These are phyloP conservation scores for Melinopterus prodromus DNA, from an alignment of 2,888 invertebrate species.

Conservation along the genomic window DNA sequence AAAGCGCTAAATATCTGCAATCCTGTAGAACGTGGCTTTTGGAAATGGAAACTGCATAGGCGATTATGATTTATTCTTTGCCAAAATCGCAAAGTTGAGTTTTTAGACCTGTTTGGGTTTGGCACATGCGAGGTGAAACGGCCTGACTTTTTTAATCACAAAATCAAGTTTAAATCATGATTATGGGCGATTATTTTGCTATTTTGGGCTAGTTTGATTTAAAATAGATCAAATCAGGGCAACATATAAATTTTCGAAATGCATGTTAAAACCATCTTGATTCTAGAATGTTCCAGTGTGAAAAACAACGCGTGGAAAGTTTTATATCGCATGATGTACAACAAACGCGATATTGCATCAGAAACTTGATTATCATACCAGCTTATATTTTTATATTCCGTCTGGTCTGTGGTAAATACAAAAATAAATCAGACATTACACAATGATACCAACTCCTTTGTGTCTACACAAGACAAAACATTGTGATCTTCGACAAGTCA, in stretches of 20 bases:
- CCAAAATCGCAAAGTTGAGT: too few species aligned
- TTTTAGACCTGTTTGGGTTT: too few species aligned
- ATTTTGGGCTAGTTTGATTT: neutral
- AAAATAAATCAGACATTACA: neutral
- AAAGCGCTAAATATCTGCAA: too few species aligned
- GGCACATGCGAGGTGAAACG: too few species aligned
- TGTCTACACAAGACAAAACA: neutral
- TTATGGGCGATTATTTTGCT: neutral
- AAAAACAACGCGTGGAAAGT: neutral
- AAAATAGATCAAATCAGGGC: neutral
- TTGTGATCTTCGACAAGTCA: neutral
- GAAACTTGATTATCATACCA: conserved; percentile 4
- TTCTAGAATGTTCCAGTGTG: neutral
- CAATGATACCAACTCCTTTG: neutral
- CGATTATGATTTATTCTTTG: too few species aligned
- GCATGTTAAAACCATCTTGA: neutral
- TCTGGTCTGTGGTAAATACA: neutral
- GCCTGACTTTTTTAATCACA: too few species aligned
- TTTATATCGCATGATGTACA: neutral
- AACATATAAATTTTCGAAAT: neutral
- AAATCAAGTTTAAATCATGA: neutral
- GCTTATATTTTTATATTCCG: neutral
- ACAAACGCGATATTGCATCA: conserved; percentile 4
- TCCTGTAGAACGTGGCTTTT: too few species aligned
- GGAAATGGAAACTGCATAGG: too few species aligned